Conservation (phyloP, 2,888 invertebrate species). For the Zaprionus obscuricornis region DNA sequence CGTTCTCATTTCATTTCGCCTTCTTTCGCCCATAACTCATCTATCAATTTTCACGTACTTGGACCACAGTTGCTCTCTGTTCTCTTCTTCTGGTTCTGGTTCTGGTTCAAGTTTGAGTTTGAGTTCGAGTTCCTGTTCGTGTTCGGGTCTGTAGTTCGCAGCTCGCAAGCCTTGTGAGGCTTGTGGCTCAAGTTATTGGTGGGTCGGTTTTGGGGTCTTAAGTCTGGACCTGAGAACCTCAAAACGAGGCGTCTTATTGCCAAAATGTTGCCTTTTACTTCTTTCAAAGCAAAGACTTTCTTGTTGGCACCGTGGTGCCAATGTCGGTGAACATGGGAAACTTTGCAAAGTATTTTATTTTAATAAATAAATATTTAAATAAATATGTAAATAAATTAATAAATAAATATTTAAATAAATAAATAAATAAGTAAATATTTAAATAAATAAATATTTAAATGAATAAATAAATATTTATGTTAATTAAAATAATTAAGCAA, state of each 20-base stretch:
- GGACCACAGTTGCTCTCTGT: conserved; percentile 63
- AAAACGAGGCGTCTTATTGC: conserved; percentile 75
- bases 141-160: background rate
- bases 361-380: too few relatives aligned
- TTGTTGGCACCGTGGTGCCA: conserved; percentile 60
- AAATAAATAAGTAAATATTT: too few relatives aligned
- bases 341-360: too few relatives aligned
- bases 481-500: too few relatives aligned
- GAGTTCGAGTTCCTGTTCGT: conserved; percentile 22
- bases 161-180: background rate
- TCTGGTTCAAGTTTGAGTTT: conserved; percentile 1
- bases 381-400: too few relatives aligned
- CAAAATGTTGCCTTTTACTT: conserved; percentile 66
- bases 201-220: conserved; percentile 40
- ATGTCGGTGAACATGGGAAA: too few relatives aligned
- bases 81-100: conserved; percentile 4
- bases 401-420: too few relatives aligned
- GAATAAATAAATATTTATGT: too few relatives aligned
- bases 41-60: conserved; percentile 83
- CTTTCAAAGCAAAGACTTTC: conserved; percentile 13
- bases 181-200: background rate
- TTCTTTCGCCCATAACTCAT: conserved; percentile 80
- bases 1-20: conserved; percentile 14
- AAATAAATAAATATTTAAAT: too few relatives aligned
- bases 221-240: conserved; percentile 47